Percentiles rank a stretch among this genome's conserved stretches.
phyloP scores from a whole-genome alignment of 2,797 vertebrate genomes.

The Otolemur crassicaudatus region DNA sequence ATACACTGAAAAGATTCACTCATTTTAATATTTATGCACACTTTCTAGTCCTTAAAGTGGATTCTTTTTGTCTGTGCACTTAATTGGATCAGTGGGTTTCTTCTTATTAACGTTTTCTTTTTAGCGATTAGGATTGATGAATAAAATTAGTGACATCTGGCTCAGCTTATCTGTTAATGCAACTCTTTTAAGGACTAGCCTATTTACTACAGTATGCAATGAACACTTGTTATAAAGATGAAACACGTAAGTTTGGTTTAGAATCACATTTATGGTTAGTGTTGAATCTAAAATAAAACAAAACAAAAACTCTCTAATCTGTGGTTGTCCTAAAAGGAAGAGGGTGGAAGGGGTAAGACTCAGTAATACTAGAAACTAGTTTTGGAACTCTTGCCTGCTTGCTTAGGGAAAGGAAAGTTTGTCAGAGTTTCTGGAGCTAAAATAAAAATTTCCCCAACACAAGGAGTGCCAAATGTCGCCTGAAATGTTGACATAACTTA shows the following conservation, averaged over 20 bases:
- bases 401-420: neutral
- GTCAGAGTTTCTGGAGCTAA: neutral
- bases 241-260: neutral
- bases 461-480: neutral
- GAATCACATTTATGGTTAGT: neutral
- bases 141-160: slow-evolving; percentile 71
- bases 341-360: neutral
- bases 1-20: slow-evolving; percentile 71
- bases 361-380: neutral
- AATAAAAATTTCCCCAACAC: neutral
- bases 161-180: slow-evolving; percentile 34
- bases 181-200: slow-evolving; percentile 42
- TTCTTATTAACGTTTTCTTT: slow-evolving; percentile 76
- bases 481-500: neutral
- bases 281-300: neutral
- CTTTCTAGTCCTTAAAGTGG: slow-evolving; percentile 62
- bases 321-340: neutral
- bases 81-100: slow-evolving; percentile 74
- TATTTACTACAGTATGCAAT: neutral
- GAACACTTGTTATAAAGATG: neutral
- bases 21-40: slow-evolving; percentile 83
- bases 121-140: slow-evolving; percentile 65
- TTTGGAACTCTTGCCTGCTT: slow-evolving; percentile 13
- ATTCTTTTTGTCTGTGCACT: slow-evolving; percentile 67
- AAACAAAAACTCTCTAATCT: neutral